Base-by-base conservation (phyloP, 2,888 invertebrate species). In the Dolichopus griseipennis region DNA sequence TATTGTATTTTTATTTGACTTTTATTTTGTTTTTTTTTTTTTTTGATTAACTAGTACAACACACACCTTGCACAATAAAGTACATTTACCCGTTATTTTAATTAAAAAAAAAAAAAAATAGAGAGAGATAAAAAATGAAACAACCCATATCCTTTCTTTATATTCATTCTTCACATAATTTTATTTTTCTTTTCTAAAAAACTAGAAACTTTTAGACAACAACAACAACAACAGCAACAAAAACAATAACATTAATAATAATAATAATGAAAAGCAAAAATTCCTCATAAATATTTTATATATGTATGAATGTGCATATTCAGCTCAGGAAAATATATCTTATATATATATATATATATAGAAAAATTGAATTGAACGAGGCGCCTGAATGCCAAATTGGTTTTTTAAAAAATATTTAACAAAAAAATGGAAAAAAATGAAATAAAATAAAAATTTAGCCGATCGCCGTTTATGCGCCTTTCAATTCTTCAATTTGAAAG, bases 341-440 rank as follows among this genome's bases (percentile, higher is more conserved):
- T n/a, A n/a, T n/a, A n/a, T n/a, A n/a, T n/a, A n/a, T n/a, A n/a
- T n/a, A n/a, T n/a, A n/a, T n/a, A n/a, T n/a, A n/a, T 52, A 52
- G 52, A 52, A 52, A 52, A 52, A 52, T 52, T 52, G 52, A 52
- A 52, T 52, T 52, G 64, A 37, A 18, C 37, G 61, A 61, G 68
- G 68, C 68, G 68, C 66, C 68, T 68, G 68, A 68, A 68, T 65
- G 66, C 66, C 66, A 66, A 68, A 68, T 68, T 68, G 52, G 52
- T 52, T 27, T 27, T 52, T 52, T n/a, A n/a, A n/a, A 52, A 52
- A 52, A 52, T 12, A 52, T 52, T 52, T 3, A 52, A 6, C 52
- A 52, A 52, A 52, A n/a, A 41, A 52, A 52, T 2, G 4, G n/a
- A 52, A 15, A 52, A 52, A 52, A 52, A 52, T 9, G 8, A 12